Evolutionary conservation across 1,140 invertebrate species (phyloP), one percentile per base, ranked within the genome.

Genomic region (Ips typographus): DNA sequence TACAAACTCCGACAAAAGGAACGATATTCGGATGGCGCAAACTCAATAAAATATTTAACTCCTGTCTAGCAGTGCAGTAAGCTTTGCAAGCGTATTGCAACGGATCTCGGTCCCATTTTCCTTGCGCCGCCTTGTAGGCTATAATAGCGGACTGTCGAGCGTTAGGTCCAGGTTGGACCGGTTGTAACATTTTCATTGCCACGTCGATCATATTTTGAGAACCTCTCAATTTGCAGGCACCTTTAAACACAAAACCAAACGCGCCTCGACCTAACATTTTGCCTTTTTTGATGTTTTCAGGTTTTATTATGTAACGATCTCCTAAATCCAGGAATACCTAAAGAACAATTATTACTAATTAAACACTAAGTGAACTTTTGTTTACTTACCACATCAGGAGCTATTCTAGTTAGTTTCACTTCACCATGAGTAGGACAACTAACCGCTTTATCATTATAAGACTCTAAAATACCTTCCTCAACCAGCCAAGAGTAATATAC

Each of bases 241-340:
- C 95, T 77, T 91, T 89, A 78, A 96, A 97, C 1, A 99, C 98
- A 79, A 98, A 96, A 1, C 98, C 97, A 84, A 99, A 99, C 0
- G 96, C 96, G 0, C 98, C 98, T 43, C 95, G 88, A 0, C 98
- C 98, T n/a, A 97, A 81, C 77, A 95, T 83, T 68, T 88, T 87
- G 1, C 91, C 93, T 59, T 91, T 83, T 43, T 89, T 87, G 2
- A 99, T 87, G 67, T 90, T 88, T 51, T 95, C 90, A 47, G 91
- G 86, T 71, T 88, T 88, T 52, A 97, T 91, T 1, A 95, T 83
- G 65, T 91, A 85, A 52, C 89, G 84, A 41, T 91, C 88, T 2
- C 91, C 91, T 22, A 98, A 84, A 82, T 99, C 96, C 67, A 93
- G 84, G 74, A 99, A 96, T 43, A 95, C 87, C 86, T 92, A 78